Percentiles rank a stretch among this genome's conserved stretches.
Evolutionary conservation across 2,888 invertebrate species (phyloP).

Genomic region (Alsophila aescularia): DNA sequence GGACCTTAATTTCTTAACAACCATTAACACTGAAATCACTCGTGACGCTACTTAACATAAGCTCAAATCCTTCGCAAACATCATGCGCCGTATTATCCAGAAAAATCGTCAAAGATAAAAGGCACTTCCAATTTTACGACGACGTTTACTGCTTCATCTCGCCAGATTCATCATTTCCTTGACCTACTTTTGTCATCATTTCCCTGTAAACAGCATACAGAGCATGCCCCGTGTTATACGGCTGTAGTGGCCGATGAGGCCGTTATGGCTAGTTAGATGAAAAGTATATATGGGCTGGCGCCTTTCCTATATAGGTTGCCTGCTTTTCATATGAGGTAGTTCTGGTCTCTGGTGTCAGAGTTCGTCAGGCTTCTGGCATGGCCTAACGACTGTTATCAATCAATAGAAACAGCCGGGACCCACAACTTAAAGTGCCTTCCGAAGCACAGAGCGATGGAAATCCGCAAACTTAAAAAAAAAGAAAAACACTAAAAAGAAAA

Average conservation of each 20-base stretch:
- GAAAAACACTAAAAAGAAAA: no score
- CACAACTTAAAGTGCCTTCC: no score
- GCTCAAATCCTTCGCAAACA: constrained; percentile 1
- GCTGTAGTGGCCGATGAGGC: constrained; percentile 2
- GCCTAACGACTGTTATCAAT: no score
- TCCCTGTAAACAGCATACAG: constrained; percentile 27
- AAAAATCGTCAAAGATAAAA: constrained; percentile 27
- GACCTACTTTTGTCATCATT: constrained; percentile 30
- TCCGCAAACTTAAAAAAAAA: no score
- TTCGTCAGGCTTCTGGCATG: no score
- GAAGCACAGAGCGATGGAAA: no score
- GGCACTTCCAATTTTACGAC: constrained; percentile 27
- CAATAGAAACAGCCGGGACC: no score
- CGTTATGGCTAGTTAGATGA: constrained; percentile 1
- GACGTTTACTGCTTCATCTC: constrained; percentile 22
- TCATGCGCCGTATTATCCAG: constrained; percentile 16
- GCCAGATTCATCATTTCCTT: constrained; percentile 30
- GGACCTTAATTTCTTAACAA: not conserved
- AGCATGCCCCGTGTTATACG: constrained; percentile 11
- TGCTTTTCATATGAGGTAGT: no score
- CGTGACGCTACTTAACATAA: not conserved
- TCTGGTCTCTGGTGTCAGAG: no score
- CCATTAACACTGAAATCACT: not conserved
- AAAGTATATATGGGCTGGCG: not conserved
- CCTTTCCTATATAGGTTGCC: no score